Evolutionary conservation across 2,113 vertebrate species (phyloP), one percentile per base, ranked within the genome.

Genomic region (Narcine bancroftii): DNA sequence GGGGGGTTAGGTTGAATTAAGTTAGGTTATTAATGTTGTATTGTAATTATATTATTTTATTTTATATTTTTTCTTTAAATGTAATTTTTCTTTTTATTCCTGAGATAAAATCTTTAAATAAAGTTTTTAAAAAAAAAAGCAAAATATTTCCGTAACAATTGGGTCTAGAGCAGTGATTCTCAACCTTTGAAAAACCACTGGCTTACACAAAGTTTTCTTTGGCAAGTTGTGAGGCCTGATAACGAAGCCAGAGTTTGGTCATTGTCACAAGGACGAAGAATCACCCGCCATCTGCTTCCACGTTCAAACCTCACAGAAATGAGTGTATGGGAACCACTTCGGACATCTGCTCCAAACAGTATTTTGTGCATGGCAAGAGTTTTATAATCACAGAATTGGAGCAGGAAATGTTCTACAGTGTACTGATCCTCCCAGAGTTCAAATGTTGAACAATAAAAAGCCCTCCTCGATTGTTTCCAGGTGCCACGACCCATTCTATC

Each of bases 201-300:
- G n/a, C n/a, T n/a, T 39, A 2, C 11, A 36, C 4, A 17, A 75
- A 60, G 29, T 21, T 36, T 85, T 85, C 33, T 85, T 85, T 56
- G 50, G 81, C 81, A 56, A 56, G 4, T 19, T n/a, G 50, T 2
- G 33, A 56, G n/a, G 19, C 33, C 50, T 85, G 15, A 60, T 85
- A 15, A 85, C n/a, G 26, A 85, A 85, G 81, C 50, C 19, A 85
- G 56, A 56, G 79, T 85, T 85, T 85, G 81, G 36, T 19, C 56
- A n/a, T 19, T 85, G 81, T 56, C 50, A n/a, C 29, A 1, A 85
- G 50, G 29, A 17, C 19, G 33, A 85, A 85, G 45, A 45, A 81
- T 29, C 81, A 85, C 33, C 15, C 29, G 50, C n/a, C 29, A 60
- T 56, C 13, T 85, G 29, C 81, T 85, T 36, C 81, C 81, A 56